Base-by-base conservation (phyloP, 2,888 invertebrate genomes). In the Cordilura impudica region DNA sequence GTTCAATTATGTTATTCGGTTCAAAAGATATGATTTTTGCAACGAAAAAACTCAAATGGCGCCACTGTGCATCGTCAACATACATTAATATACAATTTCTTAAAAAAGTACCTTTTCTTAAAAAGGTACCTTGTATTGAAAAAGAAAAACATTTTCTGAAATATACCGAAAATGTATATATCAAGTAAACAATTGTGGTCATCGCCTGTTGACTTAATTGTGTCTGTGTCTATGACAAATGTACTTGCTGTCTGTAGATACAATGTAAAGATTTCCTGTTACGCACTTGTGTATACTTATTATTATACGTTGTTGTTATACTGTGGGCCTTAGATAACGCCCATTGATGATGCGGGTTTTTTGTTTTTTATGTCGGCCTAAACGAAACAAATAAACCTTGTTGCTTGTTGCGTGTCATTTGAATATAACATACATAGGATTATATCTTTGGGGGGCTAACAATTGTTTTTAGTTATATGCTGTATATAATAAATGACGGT, bases 321-420 rank as follows among this genome's bases (percentile, higher is more conserved):
- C n/a, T 29, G 49, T 69, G 18, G 4, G 16, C 8, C 69, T 58
- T 69, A 69, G 69, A 69, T 69, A 69, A 69, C 58, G 58, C 69
- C 69, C 69, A 69, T 58, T n/a, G 18, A 5, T 35, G 35, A 49
- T 49, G 35, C 21, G 21, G 29, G 26, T 10, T 19, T 54, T 26
- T 4, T 12, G 12, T 26, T n/a, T 21, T 47, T n/a, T n/a, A n/a
- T 29, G 2, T 12, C 6, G 10, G 26, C 3, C 31, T 66, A 21
- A 16, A 26, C 12, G 19, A 23, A 69, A 58, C 16, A 18, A 7
- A 2, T 23, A 43, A 49, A 35, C 19, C 14, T 51, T 45, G 53
- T 67, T 72, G 63, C 14, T 51, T 45, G 53, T 67, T 72, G 63
- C 72, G 47, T 72, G 72, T 63, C 35, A 26, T 63, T 63, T 47